Conservation (phyloP, 53 echinoderm and acorn worm species). For the Arbacia lixula region DNA sequence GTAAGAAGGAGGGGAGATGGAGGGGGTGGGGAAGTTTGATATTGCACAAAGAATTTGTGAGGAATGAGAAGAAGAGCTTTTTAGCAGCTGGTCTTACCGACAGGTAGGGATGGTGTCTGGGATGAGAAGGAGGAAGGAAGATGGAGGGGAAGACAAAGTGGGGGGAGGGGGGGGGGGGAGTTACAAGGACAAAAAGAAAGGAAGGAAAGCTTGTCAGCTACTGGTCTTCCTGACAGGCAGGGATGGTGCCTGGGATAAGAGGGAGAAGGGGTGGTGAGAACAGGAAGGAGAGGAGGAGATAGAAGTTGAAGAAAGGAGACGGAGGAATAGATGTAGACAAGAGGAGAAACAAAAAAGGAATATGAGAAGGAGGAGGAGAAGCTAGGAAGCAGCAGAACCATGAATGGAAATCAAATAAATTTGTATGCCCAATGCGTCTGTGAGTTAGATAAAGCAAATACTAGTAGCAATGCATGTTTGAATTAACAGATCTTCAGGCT, state of each 20-base stretch:
- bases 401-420: too few species aligned
- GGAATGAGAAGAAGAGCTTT: too few species aligned
- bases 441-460: too few species aligned
- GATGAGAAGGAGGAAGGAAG: neutral
- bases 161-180: neutral
- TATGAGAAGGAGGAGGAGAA: too few species aligned
- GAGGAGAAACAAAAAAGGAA: too few species aligned
- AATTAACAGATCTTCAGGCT: too few species aligned
- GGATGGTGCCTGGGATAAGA: neutral
- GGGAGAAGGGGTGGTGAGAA: neutral
- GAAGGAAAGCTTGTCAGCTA: neutral
- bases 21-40: neutral
- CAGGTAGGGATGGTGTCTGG: neutral
- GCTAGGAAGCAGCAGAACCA: too few species aligned
- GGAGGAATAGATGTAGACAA: too few species aligned
- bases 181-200: neutral
- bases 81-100: neutral
- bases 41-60: too few species aligned
- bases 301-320: neutral
- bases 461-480: too few species aligned
- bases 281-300: neutral
- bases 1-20: neutral
- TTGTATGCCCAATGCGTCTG: too few species aligned
- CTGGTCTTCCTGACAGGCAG: neutral
- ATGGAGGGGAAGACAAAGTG: neutral